Evolutionary conservation across 2,113 vertebrate species (phyloP), one percentile per base, ranked within the genome.

Genomic region (Nymphicus hollandicus): DNA sequence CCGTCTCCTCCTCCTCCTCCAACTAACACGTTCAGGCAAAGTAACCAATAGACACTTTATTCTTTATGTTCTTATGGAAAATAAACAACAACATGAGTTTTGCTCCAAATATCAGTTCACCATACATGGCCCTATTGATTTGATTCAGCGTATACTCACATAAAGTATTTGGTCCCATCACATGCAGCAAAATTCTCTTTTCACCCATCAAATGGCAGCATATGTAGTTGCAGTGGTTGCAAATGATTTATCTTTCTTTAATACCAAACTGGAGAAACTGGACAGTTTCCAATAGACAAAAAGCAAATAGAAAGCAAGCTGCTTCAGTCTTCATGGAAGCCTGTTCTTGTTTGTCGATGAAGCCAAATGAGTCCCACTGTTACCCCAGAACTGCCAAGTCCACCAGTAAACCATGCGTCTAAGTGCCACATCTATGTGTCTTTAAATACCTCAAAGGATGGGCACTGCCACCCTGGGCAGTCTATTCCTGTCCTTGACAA

Each of bases 11-110:
- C 13, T 44, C 43, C 20, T n/a, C 33, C 56, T 35, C 22, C n/a
- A 58, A 24, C 44, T 78, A 81, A 58, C 71, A 83, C 1, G 0
- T 88, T 79, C 35, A 93, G 60, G 37, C 82, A 50, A 76, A 78
- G 58, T 63, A 94, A 86, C 49, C 47, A 86, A 80, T 44, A 91
- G 63, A 94, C 53, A 88, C 31, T 93, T 89, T 39, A 19, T 63
- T 35, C 60, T 91, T 81, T 72, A 64, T 31, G 39, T 55, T 91
- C 64, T 81, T 77, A 83, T 80, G 82, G 50, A 69, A 89, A 95
- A 78, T 35, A 69, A 53, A 24, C 24, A 93, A 94, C 55, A 93
- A 81, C n/a, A 87, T 29, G 9, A 76, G 11, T 64, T 87, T 78
- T 94, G 27, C 41, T 85, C 46, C 49, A 81, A 93, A 50, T 55